These are phyloP conservation scores for Rhinolophus sinicus DNA, from an alignment of 2,113 vertebrate genomes.

Conservation along the genomic window DNA sequence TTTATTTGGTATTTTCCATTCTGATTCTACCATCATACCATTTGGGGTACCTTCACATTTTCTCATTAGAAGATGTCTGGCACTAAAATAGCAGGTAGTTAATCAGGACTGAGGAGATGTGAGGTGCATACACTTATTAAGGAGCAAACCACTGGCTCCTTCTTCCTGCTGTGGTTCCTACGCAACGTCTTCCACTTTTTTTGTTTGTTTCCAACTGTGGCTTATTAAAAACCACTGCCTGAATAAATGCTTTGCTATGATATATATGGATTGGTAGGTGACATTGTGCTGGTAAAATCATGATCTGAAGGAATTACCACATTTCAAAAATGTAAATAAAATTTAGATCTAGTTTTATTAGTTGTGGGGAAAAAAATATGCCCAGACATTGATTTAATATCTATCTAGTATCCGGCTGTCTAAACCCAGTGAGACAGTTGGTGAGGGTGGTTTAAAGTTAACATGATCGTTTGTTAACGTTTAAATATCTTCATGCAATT, in stretches of 20 bases:
- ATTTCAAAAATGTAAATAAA: background rate
- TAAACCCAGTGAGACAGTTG: conserved; percentile 3
- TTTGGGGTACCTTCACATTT: conserved; percentile 59
- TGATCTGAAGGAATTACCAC: background rate
- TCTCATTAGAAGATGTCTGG: conserved; percentile 56
- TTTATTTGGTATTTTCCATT: conserved; percentile 47
- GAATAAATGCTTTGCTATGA: background rate
- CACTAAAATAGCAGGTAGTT: conserved; percentile 59
- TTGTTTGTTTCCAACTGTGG: background rate
- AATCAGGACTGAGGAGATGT: conserved; percentile 27
- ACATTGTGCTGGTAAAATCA: background rate
- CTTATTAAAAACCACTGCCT: background rate
- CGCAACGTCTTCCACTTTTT: background rate
- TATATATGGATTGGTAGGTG: background rate
- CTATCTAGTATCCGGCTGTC: background rate
- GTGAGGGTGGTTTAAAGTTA: conserved; percentile 4
- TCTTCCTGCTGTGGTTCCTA: background rate
- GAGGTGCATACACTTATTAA: background rate
- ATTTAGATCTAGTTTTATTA: background rate
- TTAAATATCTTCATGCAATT: background rate
- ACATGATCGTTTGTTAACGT: background rate
- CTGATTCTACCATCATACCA: conserved; percentile 20
- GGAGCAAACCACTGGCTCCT: background rate
- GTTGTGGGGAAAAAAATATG: background rate
- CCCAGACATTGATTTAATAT: background rate